A percentile compares a stretch with the other conserved stretches of the same genome.
Evolutionary conservation across 1,140 invertebrate genomes (phyloP).

Genomic region (Ruditapes philippinarum): DNA sequence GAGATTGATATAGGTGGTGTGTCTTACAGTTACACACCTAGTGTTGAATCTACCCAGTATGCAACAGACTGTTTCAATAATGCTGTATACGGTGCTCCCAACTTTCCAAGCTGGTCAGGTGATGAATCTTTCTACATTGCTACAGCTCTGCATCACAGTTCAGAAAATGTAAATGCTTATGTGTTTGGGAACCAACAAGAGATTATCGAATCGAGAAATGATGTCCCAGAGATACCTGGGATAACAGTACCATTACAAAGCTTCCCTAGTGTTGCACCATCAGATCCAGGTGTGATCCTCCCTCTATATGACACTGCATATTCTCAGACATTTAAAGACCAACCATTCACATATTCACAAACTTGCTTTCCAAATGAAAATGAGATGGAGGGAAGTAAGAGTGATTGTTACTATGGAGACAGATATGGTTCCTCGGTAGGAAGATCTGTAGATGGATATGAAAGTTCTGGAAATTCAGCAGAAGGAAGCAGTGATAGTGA

Average conservation of each 20-base stretch:
- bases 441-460: not conserved
- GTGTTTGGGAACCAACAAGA: not conserved
- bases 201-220: not conserved
- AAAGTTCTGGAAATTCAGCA: not conserved
- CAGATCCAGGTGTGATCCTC: not conserved
- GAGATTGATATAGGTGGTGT: conserved; percentile 21
- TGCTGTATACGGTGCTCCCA: not conserved
- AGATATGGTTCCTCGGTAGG: not conserved
- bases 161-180: not conserved
- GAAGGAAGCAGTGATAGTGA: conserved; percentile 7
- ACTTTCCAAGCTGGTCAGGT: not conserved
- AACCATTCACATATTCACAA: not conserved
- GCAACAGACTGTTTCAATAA: conserved; percentile 29
- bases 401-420: not conserved
- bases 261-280: not conserved
- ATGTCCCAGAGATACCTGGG: not conserved
- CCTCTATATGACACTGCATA: not conserved
- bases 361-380: not conserved
- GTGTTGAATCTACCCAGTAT: conserved; percentile 32
- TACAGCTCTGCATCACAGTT: not conserved
- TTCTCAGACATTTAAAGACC: not conserved
- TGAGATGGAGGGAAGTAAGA: not conserved
- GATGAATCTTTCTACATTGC: not conserved
- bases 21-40: conserved; percentile 11
- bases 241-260: not conserved